These are phyloP conservation scores for Oncorhynchus masou DNA, from an alignment of 2,113 vertebrate genomes.

Conservation along the genomic window DNA sequence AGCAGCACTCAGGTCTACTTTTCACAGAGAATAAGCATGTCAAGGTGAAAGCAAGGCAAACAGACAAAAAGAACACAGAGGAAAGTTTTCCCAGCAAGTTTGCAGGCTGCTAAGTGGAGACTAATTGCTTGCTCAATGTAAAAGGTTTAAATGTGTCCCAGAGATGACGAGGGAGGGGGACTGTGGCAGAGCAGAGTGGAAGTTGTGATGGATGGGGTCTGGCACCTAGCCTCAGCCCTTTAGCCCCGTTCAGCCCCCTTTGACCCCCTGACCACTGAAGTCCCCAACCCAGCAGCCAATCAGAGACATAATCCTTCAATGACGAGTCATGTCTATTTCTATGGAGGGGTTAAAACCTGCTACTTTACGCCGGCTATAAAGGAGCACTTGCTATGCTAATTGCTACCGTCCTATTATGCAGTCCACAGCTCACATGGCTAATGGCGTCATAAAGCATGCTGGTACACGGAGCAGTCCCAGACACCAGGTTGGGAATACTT, in stretches of 20 bases:
- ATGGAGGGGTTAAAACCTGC: conserved; percentile 41
- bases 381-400: conserved; percentile 73
- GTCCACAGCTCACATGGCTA: conserved; percentile 68
- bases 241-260: conserved; percentile 44
- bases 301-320: conserved; percentile 59
- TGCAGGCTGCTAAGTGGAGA: conserved; percentile 49
- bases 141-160: conserved; percentile 55
- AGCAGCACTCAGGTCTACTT: conserved; percentile 49
- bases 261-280: conserved; percentile 33
- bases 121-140: conserved; percentile 65
- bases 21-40: conserved; percentile 49
- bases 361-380: conserved; percentile 70
- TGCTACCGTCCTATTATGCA: conserved; percentile 67
- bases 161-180: conserved; percentile 46
- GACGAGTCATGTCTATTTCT: conserved; percentile 68
- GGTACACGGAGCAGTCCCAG: conserved; percentile 61
- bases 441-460: conserved; percentile 76
- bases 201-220: conserved; percentile 54
- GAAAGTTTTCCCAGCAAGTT: conserved; percentile 59
- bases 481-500: conserved; percentile 71
- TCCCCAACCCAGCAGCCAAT: conserved; percentile 12
- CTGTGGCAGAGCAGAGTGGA: background rate
- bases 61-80: conserved; percentile 14
- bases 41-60: conserved; percentile 56
- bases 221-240: conserved; percentile 30